phyloP scores from a whole-genome alignment of 1,140 invertebrate genomes.

The Drosophila nasuta region DNA sequence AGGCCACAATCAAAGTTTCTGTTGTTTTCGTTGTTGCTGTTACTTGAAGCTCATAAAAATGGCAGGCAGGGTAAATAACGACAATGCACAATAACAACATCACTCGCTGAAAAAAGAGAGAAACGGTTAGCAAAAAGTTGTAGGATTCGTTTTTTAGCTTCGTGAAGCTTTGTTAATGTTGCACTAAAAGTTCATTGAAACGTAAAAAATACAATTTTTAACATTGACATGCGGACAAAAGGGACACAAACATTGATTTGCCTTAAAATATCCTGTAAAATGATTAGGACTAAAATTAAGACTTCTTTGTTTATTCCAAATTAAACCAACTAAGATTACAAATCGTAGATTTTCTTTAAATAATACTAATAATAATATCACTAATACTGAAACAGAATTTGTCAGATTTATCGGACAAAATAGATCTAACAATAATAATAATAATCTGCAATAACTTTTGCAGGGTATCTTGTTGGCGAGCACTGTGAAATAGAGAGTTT shows the following conservation, averaged over 20 bases:
- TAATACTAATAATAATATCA: too few species aligned
- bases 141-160: constrained; percentile 36
- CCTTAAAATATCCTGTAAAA: too few species aligned
- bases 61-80: constrained; percentile 26
- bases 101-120: not conserved
- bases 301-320: too few species aligned
- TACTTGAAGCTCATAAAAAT: constrained; percentile 41
- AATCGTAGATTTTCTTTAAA: too few species aligned
- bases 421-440: not conserved
- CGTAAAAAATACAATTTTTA: constrained; percentile 62
- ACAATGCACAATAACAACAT: constrained; percentile 12
- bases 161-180: constrained; percentile 52
- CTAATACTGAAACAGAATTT: not conserved
- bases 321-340: too few species aligned
- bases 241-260: too few species aligned
- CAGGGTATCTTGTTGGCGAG: too few species aligned
- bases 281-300: too few species aligned
- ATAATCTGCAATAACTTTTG: not conserved
- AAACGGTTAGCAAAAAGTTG: constrained; percentile 11
- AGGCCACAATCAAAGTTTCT: constrained; percentile 63
- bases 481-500: too few species aligned
- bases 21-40: constrained; percentile 33
- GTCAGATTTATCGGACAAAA: constrained; percentile 25
- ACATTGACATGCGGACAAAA: constrained; percentile 41
- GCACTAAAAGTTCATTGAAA: constrained; percentile 67